Conservation (phyloP, 2,888 invertebrate species). For the Aricia artaxerxes region DNA sequence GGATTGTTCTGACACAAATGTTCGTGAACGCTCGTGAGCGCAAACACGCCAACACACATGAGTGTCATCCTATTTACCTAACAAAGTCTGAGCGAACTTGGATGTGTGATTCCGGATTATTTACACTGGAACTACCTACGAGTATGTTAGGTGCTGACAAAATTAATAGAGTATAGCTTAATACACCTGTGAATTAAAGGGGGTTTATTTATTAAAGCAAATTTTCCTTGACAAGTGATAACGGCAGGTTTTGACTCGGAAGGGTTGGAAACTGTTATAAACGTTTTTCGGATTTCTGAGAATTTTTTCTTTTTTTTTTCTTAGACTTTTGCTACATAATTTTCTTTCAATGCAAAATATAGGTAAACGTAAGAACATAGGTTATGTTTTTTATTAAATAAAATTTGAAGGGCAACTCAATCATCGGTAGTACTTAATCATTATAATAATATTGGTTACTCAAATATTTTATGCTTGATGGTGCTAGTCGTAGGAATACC, state of each 20-base stretch:
- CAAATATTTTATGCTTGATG: too few relatives aligned
- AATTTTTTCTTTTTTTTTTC: not conserved
- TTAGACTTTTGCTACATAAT: not conserved
- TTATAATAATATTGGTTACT: too few relatives aligned
- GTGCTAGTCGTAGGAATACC: too few relatives aligned
- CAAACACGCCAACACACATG: slow-evolving; percentile 42
- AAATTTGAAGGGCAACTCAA: too few relatives aligned
- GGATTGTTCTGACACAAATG: slow-evolving; percentile 40
- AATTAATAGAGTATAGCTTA: not conserved
- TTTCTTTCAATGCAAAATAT: not conserved
- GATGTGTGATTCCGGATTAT: slow-evolving; percentile 22
- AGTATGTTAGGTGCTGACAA: not conserved
- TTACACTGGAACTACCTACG: not conserved
- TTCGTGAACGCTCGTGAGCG: slow-evolving; percentile 35
- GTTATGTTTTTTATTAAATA: too few relatives aligned
- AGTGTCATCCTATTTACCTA: slow-evolving; percentile 58
- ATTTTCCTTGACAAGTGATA: not conserved
- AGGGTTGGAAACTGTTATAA: not conserved
- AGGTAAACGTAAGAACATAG: too few relatives aligned
- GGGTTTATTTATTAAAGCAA: not conserved
- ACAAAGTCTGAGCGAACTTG: slow-evolving; percentile 43
- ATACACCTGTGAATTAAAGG: not conserved
- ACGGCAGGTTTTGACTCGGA: not conserved
- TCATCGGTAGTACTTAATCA: too few relatives aligned
- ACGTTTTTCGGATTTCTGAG: not conserved